A percentile compares a stretch with the other conserved stretches of the same genome.
These are phyloP conservation scores for Sturmia bella DNA, from an alignment of 2,888 invertebrate genomes.

Conservation along the genomic window DNA sequence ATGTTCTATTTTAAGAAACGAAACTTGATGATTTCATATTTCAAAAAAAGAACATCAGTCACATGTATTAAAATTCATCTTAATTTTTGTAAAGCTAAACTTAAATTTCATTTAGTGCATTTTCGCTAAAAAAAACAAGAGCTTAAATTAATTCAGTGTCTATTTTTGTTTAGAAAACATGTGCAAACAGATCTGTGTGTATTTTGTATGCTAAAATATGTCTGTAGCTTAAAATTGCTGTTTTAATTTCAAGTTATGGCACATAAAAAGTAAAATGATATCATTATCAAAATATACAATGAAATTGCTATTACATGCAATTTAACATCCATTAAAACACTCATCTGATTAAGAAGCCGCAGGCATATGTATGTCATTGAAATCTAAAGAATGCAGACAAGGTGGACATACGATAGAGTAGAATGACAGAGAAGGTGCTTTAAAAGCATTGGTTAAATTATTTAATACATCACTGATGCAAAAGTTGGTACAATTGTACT, in stretches of 20 bases:
- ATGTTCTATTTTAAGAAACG: slow-evolving; percentile 2
- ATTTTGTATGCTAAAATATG: neutral
- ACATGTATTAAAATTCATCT: slow-evolving; percentile 41
- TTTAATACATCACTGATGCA: too few species aligned
- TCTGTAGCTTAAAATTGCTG: slow-evolving; percentile 24
- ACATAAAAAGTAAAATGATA: slow-evolving; percentile 47
- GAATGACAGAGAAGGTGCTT: too few species aligned
- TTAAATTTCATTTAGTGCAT: slow-evolving; percentile 41
- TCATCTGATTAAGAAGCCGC: neutral
- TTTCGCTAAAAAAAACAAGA: slow-evolving; percentile 39
- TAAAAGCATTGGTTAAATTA: too few species aligned
- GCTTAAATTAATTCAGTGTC: slow-evolving; percentile 61
- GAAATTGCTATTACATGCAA: slow-evolving; percentile 34
- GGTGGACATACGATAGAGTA: too few species aligned
- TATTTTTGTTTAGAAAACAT: slow-evolving; percentile 22
- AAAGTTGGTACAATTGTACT: too few species aligned
- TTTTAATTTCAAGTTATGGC: slow-evolving; percentile 8
- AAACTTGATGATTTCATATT: slow-evolving; percentile 59
- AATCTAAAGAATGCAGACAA: too few species aligned
- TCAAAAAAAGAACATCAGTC: slow-evolving; percentile 6
- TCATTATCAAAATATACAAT: slow-evolving; percentile 36
- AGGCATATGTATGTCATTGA: too few species aligned
- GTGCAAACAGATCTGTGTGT: neutral
- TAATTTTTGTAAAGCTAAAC: slow-evolving; percentile 49
- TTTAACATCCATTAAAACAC: slow-evolving; percentile 33